Conservation (phyloP, 1,140 invertebrate species). For the Drosophila nigromelanica region DNA sequence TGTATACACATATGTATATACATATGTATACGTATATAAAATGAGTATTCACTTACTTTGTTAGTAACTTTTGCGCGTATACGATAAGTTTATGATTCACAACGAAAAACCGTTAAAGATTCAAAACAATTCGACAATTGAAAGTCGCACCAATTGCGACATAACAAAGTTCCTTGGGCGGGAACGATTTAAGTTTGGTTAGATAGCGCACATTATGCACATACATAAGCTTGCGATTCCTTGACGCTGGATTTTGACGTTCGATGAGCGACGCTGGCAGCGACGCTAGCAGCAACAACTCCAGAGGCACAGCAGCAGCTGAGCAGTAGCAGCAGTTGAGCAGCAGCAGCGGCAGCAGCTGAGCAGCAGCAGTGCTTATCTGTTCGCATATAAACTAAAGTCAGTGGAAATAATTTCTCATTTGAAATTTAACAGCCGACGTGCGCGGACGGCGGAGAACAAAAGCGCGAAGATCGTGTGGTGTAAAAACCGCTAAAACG, state of each 20-base stretch:
- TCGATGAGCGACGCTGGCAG: constrained; percentile 23
- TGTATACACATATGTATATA: not conserved
- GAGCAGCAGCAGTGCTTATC: constrained; percentile 65
- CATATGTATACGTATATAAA: not conserved
- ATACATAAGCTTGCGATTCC: constrained; percentile 26
- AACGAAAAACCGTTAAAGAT: constrained; percentile 47
- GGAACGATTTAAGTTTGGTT: constrained; percentile 39
- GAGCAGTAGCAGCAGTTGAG: no score
- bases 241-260: constrained; percentile 19
- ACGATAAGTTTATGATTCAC: constrained; percentile 20
- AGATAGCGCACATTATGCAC: constrained; percentile 61
- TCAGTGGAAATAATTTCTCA: constrained; percentile 78
- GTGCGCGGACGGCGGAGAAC: constrained; percentile 62
- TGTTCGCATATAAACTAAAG: constrained; percentile 83
- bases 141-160: constrained; percentile 53
- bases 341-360: constrained; percentile 6
- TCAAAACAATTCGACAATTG: constrained; percentile 43
- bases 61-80: constrained; percentile 27
- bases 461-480: constrained; percentile 48
- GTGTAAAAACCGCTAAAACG: constrained; percentile 46
- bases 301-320: constrained; percentile 9
- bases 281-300: constrained; percentile 8
- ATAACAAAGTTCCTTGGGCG: constrained; percentile 53
- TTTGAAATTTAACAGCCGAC: constrained; percentile 82
- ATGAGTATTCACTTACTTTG: constrained; percentile 1